phyloP scores from a whole-genome alignment of 2,797 vertebrate species.

The Micromesistius poutassou region DNA sequence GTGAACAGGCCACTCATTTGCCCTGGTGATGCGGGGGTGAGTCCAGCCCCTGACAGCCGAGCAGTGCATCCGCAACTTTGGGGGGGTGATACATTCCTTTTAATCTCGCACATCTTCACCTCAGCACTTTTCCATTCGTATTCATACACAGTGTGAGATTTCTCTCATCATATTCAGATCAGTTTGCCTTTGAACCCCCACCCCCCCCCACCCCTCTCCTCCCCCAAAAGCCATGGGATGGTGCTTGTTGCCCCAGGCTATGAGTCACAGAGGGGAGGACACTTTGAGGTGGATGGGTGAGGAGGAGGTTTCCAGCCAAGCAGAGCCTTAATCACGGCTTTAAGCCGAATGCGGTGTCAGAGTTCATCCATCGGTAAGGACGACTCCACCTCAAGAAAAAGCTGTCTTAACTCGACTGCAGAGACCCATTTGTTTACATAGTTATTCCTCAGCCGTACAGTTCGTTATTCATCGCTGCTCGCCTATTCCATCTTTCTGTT shows the following conservation, averaged over 20 bases:
- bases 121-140: constrained; percentile 17
- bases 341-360: no score
- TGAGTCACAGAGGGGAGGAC: background rate
- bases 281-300: no score
- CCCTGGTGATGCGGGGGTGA: background rate
- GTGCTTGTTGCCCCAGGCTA: no score
- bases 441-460: background rate
- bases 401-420: no score
- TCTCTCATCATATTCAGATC: constrained; percentile 27
- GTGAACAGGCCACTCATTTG: background rate
- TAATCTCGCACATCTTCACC: constrained; percentile 37
- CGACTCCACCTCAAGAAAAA: no score
- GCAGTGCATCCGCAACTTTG: constrained; percentile 24
- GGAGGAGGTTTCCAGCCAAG: no score
- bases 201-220: no score
- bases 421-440: background rate
- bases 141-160: constrained; percentile 25
- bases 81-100: constrained; percentile 43
- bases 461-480: background rate
- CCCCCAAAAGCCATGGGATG: no score
- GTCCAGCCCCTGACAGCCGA: constrained; percentile 13
- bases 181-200: constrained; percentile 46
- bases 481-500: background rate
- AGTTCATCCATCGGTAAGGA: no score
- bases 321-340: no score